Base-by-base conservation (phyloP, 2,797 vertebrate genomes). In the Acropternis orthonyx region DNA sequence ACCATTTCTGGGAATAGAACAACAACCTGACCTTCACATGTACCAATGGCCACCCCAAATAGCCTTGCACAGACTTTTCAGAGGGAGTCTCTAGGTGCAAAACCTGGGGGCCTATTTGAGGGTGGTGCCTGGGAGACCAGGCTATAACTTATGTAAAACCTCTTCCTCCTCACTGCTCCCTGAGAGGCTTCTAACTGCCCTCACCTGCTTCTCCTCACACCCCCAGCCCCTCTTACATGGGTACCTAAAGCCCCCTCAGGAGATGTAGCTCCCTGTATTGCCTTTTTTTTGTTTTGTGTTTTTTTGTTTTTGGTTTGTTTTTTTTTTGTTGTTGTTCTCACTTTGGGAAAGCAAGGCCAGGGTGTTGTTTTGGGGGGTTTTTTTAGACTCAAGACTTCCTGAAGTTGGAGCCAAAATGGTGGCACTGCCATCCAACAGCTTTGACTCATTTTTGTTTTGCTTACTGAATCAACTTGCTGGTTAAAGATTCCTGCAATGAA, bases 21-120 rank as follows among this genome's bases (percentile, higher is more conserved):
- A 12, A 2, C 12, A 43, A 4, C 12, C 22, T 5, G 3, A 0
- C 37, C 32, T 15, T 5, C 49, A 8, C 7, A 0, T 0, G 0
- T 1, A 10, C 39, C 1, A 1, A 4, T 3, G 14, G 10, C 2
- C 34, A 41, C 8, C 10, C 16, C 14, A 3, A 13, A 13, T 24
- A 44, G 15, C 30, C 55, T 6, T 0, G 1, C 19, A 28, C 18
- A 5, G 21, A 10, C 6, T 78, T 65, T 51, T 17, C 36, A 6
- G 3, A 48, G 28, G 11, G 4, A 71, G 1, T 5, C 6, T 34
- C 22, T 39, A 77, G 39, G 28, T 71, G 27, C 32, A 65, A 91
- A 24, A 14, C 21, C 26, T 61, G 13, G 55, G 46, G 36, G 41
- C 8, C 49, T 16, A 80, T 48, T 8, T n/a, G 2, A 1, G 6